Percentiles rank a stretch among this genome's conserved stretches.
Conservation (phyloP, 2,113 vertebrate species). For the Crotalus tigris region DNA sequence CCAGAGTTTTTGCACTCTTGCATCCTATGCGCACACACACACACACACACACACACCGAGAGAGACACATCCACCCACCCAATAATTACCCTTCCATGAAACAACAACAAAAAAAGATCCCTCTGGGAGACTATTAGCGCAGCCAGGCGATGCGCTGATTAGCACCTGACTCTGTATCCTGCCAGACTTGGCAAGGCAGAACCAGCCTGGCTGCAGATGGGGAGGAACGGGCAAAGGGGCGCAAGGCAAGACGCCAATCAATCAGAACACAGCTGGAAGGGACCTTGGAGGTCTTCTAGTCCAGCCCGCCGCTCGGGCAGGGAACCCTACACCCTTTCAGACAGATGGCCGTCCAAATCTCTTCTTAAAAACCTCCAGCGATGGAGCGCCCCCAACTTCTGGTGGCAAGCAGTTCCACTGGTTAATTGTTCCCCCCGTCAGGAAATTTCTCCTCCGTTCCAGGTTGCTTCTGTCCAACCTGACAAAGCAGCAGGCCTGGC, state of each 20-base stretch:
- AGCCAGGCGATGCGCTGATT: background rate
- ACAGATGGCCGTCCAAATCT: background rate
- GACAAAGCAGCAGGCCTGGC: too few relatives aligned
- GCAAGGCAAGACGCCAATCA: background rate
- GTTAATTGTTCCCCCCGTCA: background rate
- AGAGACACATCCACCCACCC: background rate
- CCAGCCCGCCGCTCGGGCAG: background rate
- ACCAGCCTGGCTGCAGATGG: background rate
- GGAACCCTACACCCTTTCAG: accelerated
- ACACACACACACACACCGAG: too few relatives aligned
- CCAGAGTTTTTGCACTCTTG: background rate
- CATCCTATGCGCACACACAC: background rate
- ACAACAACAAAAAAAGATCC: background rate
- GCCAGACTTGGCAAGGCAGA: background rate
- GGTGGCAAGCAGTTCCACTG: background rate
- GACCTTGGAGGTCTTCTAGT: background rate
- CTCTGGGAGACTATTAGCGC: background rate
- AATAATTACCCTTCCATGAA: background rate
- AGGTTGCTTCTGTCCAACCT: too few relatives aligned
- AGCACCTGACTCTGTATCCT: background rate
- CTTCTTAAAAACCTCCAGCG: background rate
- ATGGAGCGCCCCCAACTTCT: background rate
- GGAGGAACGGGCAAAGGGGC: background rate
- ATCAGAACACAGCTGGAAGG: background rate
- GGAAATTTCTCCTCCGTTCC: too few relatives aligned